Evolutionary conservation across 2,888 invertebrate genomes (phyloP).

Genomic region (Philaethria dido): DNA sequence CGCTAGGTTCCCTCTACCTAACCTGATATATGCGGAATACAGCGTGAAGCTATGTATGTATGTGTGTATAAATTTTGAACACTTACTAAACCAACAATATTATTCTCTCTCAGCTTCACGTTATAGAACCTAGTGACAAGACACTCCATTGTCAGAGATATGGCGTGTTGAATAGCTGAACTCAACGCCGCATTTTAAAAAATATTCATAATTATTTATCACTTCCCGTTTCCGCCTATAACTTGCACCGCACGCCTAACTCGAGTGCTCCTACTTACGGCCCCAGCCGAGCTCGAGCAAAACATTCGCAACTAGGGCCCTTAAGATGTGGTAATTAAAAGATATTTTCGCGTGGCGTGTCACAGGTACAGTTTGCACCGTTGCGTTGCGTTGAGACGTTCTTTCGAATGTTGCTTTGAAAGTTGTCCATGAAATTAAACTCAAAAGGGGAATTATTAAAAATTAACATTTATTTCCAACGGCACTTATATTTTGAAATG

Average conservation of each 20-base stretch:
- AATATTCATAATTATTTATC: neutral
- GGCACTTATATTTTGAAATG: slow-evolving; percentile 35
- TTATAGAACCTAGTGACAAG: too few species aligned
- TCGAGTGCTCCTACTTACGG: slow-evolving; percentile 64
- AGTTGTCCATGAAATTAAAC: slow-evolving; percentile 68
- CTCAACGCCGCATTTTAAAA: too few species aligned
- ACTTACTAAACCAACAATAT: too few species aligned
- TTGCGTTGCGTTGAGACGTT: slow-evolving; percentile 62
- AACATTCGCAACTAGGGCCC: slow-evolving; percentile 68
- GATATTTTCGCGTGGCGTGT: slow-evolving; percentile 74
- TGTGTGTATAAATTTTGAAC: too few species aligned
- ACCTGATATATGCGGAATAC: too few species aligned
- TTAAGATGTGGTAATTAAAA: slow-evolving; percentile 75
- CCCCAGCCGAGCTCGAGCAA: slow-evolving; percentile 56
- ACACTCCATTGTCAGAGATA: too few species aligned
- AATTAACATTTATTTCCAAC: slow-evolving; percentile 48
- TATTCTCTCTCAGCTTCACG: too few species aligned
- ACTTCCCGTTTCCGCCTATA: neutral
- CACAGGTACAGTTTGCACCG: slow-evolving; percentile 63
- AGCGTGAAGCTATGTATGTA: too few species aligned
- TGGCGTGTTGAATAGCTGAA: too few species aligned
- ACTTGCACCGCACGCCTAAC: slow-evolving; percentile 53
- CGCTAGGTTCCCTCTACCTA: too few species aligned
- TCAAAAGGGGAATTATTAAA: slow-evolving; percentile 66
- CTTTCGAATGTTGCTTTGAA: slow-evolving; percentile 64